Conservation (phyloP, 2,113 vertebrate genomes). For the Peromyscus maniculatus region DNA sequence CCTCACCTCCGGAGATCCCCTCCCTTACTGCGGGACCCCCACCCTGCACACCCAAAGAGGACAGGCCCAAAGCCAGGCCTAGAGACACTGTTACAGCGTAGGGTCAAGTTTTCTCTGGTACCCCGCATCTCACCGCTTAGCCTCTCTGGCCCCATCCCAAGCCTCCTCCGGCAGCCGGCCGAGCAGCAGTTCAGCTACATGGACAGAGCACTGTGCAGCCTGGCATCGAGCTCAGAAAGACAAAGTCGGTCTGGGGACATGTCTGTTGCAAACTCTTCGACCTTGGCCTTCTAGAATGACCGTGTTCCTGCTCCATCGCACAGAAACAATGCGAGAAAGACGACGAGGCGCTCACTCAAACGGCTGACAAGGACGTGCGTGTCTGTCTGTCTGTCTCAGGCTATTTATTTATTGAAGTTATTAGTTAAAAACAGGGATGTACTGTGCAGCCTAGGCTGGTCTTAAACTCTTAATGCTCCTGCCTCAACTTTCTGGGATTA, state of each 20-base stretch:
- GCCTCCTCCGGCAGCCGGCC: constrained; percentile 37
- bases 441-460: neutral
- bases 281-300: constrained; percentile 52
- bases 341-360: neutral
- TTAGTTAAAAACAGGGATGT: neutral
- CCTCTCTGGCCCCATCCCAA: constrained; percentile 35
- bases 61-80: neutral
- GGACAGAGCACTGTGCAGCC: constrained; percentile 39
- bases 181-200: constrained; percentile 63
- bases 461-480: neutral
- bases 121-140: neutral
- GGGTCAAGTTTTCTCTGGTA: constrained; percentile 50
- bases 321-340: constrained; percentile 1
- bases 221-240: neutral
- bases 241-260: constrained; percentile 17
- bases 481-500: neutral
- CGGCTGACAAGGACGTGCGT: neutral
- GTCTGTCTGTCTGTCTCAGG: neutral
- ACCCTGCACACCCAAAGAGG: neutral
- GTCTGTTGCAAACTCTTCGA: constrained; percentile 46
- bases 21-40: neutral
- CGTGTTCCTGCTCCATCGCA: neutral
- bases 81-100: neutral
- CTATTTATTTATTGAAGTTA: neutral
- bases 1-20: neutral